Conservation (phyloP, 2,888 invertebrate species). For the Metacarcinus magister region DNA sequence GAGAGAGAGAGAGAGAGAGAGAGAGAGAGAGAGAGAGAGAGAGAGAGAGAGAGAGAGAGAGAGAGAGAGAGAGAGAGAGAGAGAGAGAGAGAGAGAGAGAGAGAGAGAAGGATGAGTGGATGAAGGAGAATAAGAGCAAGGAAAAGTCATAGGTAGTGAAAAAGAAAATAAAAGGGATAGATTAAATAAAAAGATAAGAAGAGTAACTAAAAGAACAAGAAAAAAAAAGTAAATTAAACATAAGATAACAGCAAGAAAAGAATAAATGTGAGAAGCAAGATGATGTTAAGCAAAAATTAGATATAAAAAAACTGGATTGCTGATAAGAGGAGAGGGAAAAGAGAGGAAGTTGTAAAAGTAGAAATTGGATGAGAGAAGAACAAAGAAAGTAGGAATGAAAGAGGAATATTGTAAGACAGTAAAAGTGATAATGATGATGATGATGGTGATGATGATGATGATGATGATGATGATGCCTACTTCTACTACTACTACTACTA, state of each 20-base stretch:
- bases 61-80: constrained; percentile 35
- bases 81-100: constrained; percentile 4
- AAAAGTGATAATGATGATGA: not conserved
- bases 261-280: not conserved
- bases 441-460: not conserved
- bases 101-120: not conserved
- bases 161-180: not conserved
- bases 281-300: not conserved
- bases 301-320: not conserved
- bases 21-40: constrained; percentile 22
- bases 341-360: not conserved
- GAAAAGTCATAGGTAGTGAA: not conserved
- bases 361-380: not conserved
- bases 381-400: not conserved
- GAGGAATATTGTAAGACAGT: not conserved
- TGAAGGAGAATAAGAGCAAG: not conserved
- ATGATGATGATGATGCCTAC: not conserved
- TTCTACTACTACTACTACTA: not conserved
- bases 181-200: not conserved
- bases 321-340: not conserved
- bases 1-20: constrained; percentile 3
- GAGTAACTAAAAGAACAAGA: not conserved
- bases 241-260: not conserved
- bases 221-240: not conserved
- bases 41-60: not conserved